These are phyloP conservation scores for Rhinolophus ferrumequinum DNA, from an alignment of 2,113 vertebrate genomes.

Conservation along the genomic window DNA sequence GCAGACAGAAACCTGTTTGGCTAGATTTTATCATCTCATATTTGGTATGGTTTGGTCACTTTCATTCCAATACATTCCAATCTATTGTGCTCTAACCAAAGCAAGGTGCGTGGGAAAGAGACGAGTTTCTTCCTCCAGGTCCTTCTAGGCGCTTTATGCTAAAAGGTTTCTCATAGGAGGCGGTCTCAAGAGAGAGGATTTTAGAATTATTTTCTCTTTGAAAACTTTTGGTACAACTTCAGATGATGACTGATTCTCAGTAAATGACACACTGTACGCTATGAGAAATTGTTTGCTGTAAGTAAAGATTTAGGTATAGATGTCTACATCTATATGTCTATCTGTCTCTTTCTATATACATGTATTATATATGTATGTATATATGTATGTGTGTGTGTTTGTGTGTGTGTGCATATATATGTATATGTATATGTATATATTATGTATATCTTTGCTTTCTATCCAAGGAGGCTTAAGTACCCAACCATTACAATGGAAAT, in stretches of 20 bases:
- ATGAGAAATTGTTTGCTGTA: background rate
- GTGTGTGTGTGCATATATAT: rapidly evolving
- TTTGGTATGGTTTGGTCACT: background rate
- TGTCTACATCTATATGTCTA: background rate
- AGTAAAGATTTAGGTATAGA: background rate
- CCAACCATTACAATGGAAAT: background rate
- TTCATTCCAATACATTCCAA: background rate
- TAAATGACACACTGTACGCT: background rate
- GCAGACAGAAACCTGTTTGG: background rate
- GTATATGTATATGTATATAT: no score
- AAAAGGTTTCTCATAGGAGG: background rate
- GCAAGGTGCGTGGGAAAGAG: background rate
- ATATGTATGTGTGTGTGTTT: no score
- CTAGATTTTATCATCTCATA: background rate
- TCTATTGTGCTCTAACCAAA: background rate
- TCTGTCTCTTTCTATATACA: rapidly evolving
- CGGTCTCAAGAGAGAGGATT: background rate
- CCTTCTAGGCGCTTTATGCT: background rate
- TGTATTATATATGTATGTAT: no score
- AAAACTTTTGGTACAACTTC: background rate
- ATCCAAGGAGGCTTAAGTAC: background rate
- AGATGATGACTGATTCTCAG: background rate
- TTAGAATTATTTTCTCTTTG: background rate
- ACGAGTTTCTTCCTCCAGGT: background rate
- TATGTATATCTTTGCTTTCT: background rate